A percentile compares a stretch with the other conserved stretches of the same genome.
These are phyloP conservation scores for Colletes gigas DNA, from an alignment of 1,140 invertebrate species.

Conservation along the genomic window DNA sequence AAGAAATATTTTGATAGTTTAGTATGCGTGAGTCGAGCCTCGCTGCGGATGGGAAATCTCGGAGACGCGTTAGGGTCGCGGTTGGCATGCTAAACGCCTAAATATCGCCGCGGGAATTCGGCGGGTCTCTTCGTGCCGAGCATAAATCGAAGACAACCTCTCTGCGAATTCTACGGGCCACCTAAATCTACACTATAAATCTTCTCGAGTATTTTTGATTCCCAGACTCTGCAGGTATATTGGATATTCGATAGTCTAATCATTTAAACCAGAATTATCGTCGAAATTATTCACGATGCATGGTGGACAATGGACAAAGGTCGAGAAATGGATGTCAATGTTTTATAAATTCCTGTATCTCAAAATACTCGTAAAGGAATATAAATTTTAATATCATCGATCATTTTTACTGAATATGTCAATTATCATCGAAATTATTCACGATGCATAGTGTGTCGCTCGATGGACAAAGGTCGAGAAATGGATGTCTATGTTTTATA, in stretches of 20 bases:
- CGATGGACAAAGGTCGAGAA: too few relatives aligned
- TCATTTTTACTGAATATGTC: too few relatives aligned
- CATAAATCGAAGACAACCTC: conserved; percentile 61
- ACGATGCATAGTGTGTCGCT: too few relatives aligned
- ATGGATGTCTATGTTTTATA: too few relatives aligned
- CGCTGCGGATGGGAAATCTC: not conserved
- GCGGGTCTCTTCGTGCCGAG: conserved; percentile 41
- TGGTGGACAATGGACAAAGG: too few relatives aligned
- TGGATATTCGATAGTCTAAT: conserved; percentile 29
- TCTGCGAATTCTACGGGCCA: conserved; percentile 48
- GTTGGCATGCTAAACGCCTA: conserved; percentile 68
- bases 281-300: not conserved
- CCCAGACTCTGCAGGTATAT: conserved; percentile 1
- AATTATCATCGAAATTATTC: conserved; percentile 10
- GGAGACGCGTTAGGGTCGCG: conserved; percentile 11
- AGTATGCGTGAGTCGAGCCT: not conserved
- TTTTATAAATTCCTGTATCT: too few relatives aligned
- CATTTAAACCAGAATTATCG: conserved; percentile 49
- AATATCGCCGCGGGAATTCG: conserved; percentile 72
- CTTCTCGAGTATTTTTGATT: conserved; percentile 13
- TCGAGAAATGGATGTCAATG: too few relatives aligned
- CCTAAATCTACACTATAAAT: conserved; percentile 47
- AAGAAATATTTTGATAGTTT: conserved; percentile 26
- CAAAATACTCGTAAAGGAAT: too few relatives aligned
- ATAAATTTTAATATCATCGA: too few relatives aligned